Conservation (phyloP, 1,140 invertebrate species). For the Galleria mellonella region DNA sequence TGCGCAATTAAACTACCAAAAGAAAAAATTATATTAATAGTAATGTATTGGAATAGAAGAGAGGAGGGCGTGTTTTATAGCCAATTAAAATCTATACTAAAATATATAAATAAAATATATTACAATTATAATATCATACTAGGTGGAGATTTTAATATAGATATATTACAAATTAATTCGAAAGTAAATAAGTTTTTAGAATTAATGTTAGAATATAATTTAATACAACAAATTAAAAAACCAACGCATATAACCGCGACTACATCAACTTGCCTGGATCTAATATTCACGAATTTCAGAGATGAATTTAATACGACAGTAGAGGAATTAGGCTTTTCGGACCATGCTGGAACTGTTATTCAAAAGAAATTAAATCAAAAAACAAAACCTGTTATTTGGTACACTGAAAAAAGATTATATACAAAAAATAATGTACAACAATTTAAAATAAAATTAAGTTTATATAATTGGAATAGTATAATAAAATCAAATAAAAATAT, state of each 20-base stretch:
- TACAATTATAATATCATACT: slow-evolving; percentile 8
- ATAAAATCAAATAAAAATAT: slow-evolving; percentile 9
- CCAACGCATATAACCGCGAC: slow-evolving; percentile 5
- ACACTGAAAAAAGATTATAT: slow-evolving; percentile 11
- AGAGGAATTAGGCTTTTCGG: slow-evolving; percentile 8
- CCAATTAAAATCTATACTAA: not conserved
- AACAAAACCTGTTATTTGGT: slow-evolving; percentile 4
- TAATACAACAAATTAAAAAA: slow-evolving; percentile 8
- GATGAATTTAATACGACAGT: too few relatives aligned
- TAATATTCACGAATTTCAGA: slow-evolving; percentile 9
- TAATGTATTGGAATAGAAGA: slow-evolving; percentile 8
- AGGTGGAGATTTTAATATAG: slow-evolving; percentile 13
- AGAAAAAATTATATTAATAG: slow-evolving; percentile 1
- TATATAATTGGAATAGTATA: slow-evolving; percentile 10
- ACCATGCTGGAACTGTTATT: not conserved
- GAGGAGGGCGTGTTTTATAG: slow-evolving; percentile 1
- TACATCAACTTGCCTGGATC: slow-evolving; percentile 3
- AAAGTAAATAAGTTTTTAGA: not conserved
- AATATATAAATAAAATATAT: too few relatives aligned
- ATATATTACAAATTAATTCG: too few relatives aligned
- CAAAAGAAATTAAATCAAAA: not conserved
- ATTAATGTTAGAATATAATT: slow-evolving; percentile 9
- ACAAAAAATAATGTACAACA: slow-evolving; percentile 11
- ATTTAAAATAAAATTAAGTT: slow-evolving; percentile 14
- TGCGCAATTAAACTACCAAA: slow-evolving; percentile 5